Conservation (phyloP, 2,888 invertebrate species). For the Drosophila austrosaltans region DNA sequence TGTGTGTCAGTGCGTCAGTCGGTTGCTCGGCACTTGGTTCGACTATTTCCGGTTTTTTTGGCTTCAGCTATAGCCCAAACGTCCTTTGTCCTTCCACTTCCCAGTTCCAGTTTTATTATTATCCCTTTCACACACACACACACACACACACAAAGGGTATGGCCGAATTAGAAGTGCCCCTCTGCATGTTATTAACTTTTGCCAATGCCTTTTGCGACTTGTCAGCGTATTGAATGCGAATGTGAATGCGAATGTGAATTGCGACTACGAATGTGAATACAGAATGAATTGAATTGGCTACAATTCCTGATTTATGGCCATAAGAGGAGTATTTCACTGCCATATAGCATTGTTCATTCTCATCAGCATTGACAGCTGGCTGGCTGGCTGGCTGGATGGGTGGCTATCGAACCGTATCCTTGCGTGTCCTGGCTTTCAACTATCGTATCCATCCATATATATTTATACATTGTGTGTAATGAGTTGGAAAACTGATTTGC, state of each 20-base stretch:
- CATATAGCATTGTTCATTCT: constrained; percentile 10
- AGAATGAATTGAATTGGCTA: constrained; percentile 17
- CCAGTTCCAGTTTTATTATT: constrained; percentile 39
- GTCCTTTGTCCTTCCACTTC: constrained; percentile 60
- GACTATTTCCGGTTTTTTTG: constrained; percentile 76
- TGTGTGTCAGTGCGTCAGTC: constrained; percentile 79
- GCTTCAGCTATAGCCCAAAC: constrained; percentile 51
- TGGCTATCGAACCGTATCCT: constrained; percentile 25
- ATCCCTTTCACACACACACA: constrained; percentile 39
- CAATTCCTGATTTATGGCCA: constrained; percentile 57
- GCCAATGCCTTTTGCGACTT: constrained; percentile 64
- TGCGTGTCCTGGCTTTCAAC: constrained; percentile 10
- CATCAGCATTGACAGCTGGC: constrained; percentile 60
- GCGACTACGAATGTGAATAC: constrained; percentile 38
- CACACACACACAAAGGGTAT: constrained; percentile 8
- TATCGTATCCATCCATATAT: constrained; percentile 3
- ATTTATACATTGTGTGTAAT: constrained; percentile 27
- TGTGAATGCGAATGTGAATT: constrained; percentile 39
- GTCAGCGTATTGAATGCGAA: constrained; percentile 36
- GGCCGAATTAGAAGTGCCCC: constrained; percentile 30
- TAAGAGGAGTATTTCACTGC: constrained; percentile 34
- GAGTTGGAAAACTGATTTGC: constrained; percentile 44
- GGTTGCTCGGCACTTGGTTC: constrained; percentile 77
- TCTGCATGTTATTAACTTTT: constrained; percentile 70
- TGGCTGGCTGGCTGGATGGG: constrained; percentile 42